Percentiles rank a stretch among this genome's conserved stretches.
These are phyloP conservation scores for Ictalurus furcatus DNA, from an alignment of 2,113 vertebrate genomes.

Conservation along the genomic window DNA sequence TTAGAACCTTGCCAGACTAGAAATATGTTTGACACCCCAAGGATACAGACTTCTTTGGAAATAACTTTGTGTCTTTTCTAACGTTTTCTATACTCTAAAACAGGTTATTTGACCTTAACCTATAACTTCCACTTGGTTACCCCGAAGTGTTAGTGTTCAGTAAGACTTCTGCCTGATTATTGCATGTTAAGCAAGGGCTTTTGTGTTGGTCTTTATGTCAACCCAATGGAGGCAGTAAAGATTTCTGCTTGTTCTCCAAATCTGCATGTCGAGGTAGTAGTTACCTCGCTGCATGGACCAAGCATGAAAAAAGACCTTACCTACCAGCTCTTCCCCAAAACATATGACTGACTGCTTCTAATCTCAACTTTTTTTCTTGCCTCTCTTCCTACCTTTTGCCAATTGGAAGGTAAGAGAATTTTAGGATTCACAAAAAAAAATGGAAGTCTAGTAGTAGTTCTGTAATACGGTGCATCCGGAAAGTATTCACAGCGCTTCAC, in stretches of 20 bases:
- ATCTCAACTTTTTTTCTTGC: conserved; percentile 61
- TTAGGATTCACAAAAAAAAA: conserved; percentile 42
- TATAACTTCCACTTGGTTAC: background rate
- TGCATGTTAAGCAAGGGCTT: conserved; percentile 24
- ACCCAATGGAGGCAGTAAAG: conserved; percentile 23
- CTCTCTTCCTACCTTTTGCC: conserved; percentile 62
- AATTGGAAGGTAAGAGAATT: conserved; percentile 72
- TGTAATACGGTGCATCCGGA: background rate
- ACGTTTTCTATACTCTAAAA: background rate
- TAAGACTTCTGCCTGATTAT: background rate
- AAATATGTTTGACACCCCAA: background rate
- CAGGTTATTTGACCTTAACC: background rate
- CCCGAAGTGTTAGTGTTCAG: background rate
- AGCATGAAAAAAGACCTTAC: conserved; percentile 45
- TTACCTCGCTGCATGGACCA: conserved; percentile 64
- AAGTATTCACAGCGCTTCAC: too few species aligned
- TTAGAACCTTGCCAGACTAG: background rate
- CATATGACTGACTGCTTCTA: conserved; percentile 55
- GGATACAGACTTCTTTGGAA: background rate
- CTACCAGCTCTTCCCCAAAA: conserved; percentile 23
- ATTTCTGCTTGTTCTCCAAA: conserved; percentile 54
- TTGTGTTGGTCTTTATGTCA: background rate
- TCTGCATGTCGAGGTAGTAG: conserved; percentile 65
- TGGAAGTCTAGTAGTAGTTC: conserved; percentile 20
- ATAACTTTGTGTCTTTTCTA: background rate